Evolutionary conservation across 2,113 vertebrate species (phyloP), one percentile per base, ranked within the genome.

Genomic region (Haemorhous mexicanus): DNA sequence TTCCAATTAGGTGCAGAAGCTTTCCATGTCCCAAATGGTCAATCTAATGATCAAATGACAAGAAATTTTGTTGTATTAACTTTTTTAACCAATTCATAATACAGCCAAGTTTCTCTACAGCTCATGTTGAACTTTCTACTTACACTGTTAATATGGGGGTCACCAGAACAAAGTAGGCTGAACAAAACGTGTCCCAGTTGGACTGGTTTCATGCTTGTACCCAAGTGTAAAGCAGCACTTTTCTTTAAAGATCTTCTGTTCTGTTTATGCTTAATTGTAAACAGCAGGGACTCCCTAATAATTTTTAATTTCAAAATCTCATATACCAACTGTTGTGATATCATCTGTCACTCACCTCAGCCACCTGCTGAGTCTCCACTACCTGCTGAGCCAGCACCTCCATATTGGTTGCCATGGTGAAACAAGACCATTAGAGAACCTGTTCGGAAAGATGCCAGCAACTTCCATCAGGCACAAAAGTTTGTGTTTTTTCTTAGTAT

Each of bases 321-420:
- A 75, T 61, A 87, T 70, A 84, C 90, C 84, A 96, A 92, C 90
- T 92, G 74, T 73, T 89, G 76, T 73, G 94, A 91, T 94, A 92
- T 96, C 93, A 94, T 93, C 97, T 95, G 95, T 96, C 93, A 98
- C 98, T 98, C 98, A 99, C 98, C 98, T 99, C 98, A 98, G 98
- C 98, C 97, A 98, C 98, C 96, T 98, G 98, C 95, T 98, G 98
- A 98, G 98, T 96, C 96, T 98, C 98, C 97, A 98, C 97, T 98
- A 98, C 98, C 98, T 99, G 98, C 98, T 99, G 99, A 98, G 98
- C 96, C 96, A 98, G 98, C 98, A 98, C 98, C 98, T 99, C 98
- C 98, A 98, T 96, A 97, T 82, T 98, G 98, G 98, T 97, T 96
- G 98, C 98, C 99, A 99, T 99, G 98, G 98, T 97, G 98, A 98